Conservation (phyloP, 2,797 vertebrate genomes). For the Onychomys arenicola region DNA sequence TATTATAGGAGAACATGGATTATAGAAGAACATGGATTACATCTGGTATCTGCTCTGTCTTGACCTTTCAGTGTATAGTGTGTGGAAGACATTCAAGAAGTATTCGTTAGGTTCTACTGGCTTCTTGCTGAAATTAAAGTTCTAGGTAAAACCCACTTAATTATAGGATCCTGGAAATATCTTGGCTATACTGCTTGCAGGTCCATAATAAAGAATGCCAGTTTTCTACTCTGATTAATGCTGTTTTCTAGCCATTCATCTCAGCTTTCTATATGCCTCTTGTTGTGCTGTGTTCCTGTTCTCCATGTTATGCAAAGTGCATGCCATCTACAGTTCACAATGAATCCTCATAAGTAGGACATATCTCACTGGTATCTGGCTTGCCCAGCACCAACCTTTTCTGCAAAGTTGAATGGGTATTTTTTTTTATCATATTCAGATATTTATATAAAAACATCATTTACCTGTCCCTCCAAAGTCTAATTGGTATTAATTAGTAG, state of each 20-base stretch:
- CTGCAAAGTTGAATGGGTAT: not conserved
- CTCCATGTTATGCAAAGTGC: slow-evolving; percentile 1
- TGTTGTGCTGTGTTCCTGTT: slow-evolving; percentile 29
- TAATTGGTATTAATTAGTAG: slow-evolving; percentile 68
- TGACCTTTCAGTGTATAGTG: not conserved
- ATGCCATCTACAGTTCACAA: not conserved
- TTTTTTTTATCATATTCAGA: slow-evolving; percentile 35
- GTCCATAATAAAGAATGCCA: not conserved
- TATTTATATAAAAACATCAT: slow-evolving; percentile 54
- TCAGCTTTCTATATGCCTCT: not conserved
- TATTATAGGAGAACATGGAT: not conserved
- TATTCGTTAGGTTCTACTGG: not conserved
- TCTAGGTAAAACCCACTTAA: not conserved
- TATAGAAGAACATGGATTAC: not conserved
- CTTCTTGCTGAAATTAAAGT: slow-evolving; percentile 43
- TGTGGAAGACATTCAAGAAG: not conserved
- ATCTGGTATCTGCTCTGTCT: not conserved
- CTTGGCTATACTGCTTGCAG: not conserved
- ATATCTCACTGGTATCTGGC: not conserved
- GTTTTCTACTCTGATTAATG: not conserved
- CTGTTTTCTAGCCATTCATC: slow-evolving; percentile 46
- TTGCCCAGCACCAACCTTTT: not conserved
- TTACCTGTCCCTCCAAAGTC: slow-evolving; percentile 46
- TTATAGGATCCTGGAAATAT: not conserved
- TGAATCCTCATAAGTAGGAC: slow-evolving; percentile 40